Evolutionary conservation across 2,888 invertebrate species (phyloP).

Genomic region (Eustalomyia histrio): DNA sequence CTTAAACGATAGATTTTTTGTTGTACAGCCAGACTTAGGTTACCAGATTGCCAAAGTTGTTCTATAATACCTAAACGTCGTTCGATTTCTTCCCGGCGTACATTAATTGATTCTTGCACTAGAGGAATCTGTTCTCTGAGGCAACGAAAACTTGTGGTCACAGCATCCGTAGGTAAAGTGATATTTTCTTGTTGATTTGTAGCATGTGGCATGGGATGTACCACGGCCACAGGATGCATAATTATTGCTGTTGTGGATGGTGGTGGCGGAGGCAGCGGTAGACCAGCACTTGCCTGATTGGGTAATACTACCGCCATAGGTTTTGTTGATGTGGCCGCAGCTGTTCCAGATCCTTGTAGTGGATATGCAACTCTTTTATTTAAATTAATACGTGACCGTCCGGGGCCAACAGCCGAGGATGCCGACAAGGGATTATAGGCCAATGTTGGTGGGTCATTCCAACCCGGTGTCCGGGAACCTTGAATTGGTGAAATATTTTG

Average conservation of each 20-base stretch:
- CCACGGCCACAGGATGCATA: conserved; percentile 71
- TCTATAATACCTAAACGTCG: conserved; percentile 71
- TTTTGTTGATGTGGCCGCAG: conserved; percentile 67
- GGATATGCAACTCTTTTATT: conserved; percentile 78
- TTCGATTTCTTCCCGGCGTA: conserved; percentile 71
- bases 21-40: conserved; percentile 69
- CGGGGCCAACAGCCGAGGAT: conserved; percentile 66
- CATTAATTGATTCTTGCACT: conserved; percentile 69
- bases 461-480: conserved; percentile 78
- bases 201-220: conserved; percentile 71
- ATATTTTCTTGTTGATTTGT: conserved; percentile 50
- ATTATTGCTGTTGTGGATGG: conserved; percentile 52
- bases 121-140: conserved; percentile 68
- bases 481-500: background rate
- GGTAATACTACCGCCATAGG: conserved; percentile 74
- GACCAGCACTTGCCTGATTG: conserved; percentile 65
- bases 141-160: conserved; percentile 64
- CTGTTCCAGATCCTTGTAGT: conserved; percentile 68
- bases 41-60: conserved; percentile 71
- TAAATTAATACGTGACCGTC: conserved; percentile 75
- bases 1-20: conserved; percentile 71
- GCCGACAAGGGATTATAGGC: conserved; percentile 67
- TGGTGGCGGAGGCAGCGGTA: conserved; percentile 47
- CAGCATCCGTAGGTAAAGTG: conserved; percentile 67
- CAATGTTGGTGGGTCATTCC: conserved; percentile 78